phyloP scores from a whole-genome alignment of 2,113 vertebrate genomes.

The Boleophthalmus pectinirostris region DNA sequence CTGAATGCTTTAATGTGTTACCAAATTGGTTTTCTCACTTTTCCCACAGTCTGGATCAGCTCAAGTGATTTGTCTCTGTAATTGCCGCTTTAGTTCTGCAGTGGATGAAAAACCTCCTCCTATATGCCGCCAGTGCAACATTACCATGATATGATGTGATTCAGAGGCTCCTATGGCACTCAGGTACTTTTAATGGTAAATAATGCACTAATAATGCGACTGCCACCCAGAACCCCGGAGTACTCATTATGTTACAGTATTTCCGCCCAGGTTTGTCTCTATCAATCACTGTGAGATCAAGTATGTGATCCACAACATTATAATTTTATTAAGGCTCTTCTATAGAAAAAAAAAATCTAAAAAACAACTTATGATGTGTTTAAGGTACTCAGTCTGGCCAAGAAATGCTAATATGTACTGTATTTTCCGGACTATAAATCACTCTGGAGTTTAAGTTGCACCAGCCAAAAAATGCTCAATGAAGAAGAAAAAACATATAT shows the following conservation, averaged over 20 bases:
- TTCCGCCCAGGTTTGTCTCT: conserved; percentile 53
- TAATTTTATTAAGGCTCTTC: neutral
- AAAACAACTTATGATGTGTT: no score
- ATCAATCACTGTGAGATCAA: conserved; percentile 42
- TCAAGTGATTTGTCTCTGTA: conserved; percentile 66
- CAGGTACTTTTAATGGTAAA: conserved; percentile 58
- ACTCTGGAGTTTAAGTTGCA: no score
- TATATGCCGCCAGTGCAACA: conserved; percentile 42
- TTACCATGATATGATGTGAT: conserved; percentile 55
- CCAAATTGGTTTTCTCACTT: conserved; percentile 56
- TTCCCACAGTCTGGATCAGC: conserved; percentile 55
- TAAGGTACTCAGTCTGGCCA: no score
- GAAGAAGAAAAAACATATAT: no score
- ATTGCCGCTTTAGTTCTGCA: conserved; percentile 54
- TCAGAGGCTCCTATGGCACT: conserved; percentile 41
- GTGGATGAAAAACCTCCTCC: conserved; percentile 44
- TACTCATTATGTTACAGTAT: conserved; percentile 54
- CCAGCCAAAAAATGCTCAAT: no score
- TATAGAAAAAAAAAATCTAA: no score
- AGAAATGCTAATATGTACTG: no score
- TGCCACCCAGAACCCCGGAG: conserved; percentile 35
- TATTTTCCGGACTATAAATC: no score
- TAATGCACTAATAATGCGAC: conserved; percentile 39
- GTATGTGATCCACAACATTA: neutral
- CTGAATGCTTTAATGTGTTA: conserved; percentile 37